A percentile compares a stretch with the other conserved stretches of the same genome.
phyloP scores from a whole-genome alignment of 2,888 invertebrate species.

The Prosapia bicincta region DNA sequence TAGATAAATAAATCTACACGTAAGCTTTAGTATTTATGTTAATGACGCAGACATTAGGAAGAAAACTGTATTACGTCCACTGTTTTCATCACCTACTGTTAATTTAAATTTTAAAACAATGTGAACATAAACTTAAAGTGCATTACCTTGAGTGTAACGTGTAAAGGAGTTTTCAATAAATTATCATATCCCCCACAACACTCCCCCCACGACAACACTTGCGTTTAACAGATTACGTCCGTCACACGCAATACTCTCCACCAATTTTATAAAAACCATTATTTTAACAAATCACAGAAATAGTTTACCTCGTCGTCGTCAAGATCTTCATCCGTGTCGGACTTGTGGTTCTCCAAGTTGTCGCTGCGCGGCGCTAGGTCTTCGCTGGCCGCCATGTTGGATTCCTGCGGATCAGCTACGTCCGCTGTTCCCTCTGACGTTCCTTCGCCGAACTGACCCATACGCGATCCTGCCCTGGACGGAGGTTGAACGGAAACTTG shows the following conservation, averaged over 20 bases:
- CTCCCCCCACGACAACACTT: neutral
- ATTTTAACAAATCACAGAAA: neutral
- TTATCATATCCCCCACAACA: neutral
- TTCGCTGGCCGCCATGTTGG: constrained; percentile 22
- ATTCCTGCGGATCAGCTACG: neutral
- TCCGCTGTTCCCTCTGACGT: constrained; percentile 3
- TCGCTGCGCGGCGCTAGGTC: constrained; percentile 19
- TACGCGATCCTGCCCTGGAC: constrained; percentile 29
- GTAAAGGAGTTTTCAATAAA: neutral
- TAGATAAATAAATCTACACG: no score
- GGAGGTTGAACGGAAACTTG: constrained; percentile 34
- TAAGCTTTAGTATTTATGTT: no score
- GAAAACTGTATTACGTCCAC: no score
- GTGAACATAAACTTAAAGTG: no score
- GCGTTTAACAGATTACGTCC: no score
- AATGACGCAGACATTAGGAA: no score
- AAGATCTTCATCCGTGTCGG: constrained; percentile 22
- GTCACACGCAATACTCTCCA: neutral
- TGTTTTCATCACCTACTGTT: no score
- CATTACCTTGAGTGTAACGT: no score
- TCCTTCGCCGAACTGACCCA: constrained; percentile 20
- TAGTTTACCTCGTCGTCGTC: constrained; percentile 24
- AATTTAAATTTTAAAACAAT: no score
- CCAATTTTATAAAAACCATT: neutral
- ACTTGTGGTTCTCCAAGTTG: neutral